phyloP scores from a whole-genome alignment of 1,140 invertebrate species.

The Drosophila nannoptera region DNA sequence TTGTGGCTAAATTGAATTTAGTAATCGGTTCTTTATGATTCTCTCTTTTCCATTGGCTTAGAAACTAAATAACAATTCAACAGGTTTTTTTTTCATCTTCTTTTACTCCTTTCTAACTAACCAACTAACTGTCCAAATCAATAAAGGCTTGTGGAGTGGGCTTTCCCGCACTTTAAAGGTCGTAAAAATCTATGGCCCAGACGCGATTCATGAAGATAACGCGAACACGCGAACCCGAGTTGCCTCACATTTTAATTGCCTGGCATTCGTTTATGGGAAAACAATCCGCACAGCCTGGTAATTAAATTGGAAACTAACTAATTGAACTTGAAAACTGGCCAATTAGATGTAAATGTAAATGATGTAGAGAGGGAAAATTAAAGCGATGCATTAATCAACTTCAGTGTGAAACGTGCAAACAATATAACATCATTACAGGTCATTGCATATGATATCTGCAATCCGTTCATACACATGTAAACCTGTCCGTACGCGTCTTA shows the following conservation, averaged over 20 bases:
- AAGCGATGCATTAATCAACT: slow-evolving; percentile 26
- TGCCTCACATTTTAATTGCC: slow-evolving; percentile 35
- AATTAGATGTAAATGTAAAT: slow-evolving; percentile 58
- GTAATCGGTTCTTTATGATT: slow-evolving; percentile 69
- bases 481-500: background rate
- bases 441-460: slow-evolving; percentile 27
- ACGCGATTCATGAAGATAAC: too few species aligned
- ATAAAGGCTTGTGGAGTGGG: slow-evolving; percentile 11
- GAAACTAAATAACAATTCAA: slow-evolving; percentile 47
- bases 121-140: slow-evolving; percentile 4
- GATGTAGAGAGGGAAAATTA: slow-evolving; percentile 32
- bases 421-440: slow-evolving; percentile 36
- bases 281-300: slow-evolving; percentile 38
- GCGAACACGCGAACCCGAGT: slow-evolving; percentile 44
- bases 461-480: background rate
- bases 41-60: slow-evolving; percentile 12
- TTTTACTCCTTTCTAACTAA: background rate
- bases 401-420: slow-evolving; percentile 17
- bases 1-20: slow-evolving; percentile 77
- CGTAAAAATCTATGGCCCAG: slow-evolving; percentile 16
- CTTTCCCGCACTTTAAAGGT: slow-evolving; percentile 18
- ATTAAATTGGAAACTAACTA: slow-evolving; percentile 21
- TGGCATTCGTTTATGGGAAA: slow-evolving; percentile 23
- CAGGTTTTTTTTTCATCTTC: background rate
- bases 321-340: slow-evolving; percentile 50